These are phyloP conservation scores for Archivesica marissinica DNA, from an alignment of 1,140 invertebrate genomes.

Conservation along the genomic window DNA sequence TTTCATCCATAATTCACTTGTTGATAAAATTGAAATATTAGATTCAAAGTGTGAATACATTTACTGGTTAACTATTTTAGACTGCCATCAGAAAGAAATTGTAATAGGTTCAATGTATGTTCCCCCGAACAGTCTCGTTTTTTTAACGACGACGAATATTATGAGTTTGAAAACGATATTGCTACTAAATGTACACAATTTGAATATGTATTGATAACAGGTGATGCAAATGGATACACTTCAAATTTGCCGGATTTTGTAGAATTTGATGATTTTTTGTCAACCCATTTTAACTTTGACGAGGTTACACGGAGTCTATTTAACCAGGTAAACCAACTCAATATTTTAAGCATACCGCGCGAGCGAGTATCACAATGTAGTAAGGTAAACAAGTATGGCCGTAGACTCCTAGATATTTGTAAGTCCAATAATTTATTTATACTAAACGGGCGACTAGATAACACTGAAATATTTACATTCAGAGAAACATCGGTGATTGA, in stretches of 20 bases:
- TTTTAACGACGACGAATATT: constrained; percentile 3
- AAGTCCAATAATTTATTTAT: too few relatives aligned
- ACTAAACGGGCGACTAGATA: too few relatives aligned
- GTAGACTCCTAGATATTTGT: too few relatives aligned
- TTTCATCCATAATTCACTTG: background rate
- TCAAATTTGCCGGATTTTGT: background rate
- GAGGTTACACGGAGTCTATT: too few relatives aligned
- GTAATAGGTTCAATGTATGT: background rate
- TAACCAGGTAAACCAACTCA: too few relatives aligned
- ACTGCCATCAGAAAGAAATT: background rate
- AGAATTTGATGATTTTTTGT: constrained; percentile 12
- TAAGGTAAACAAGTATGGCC: too few relatives aligned
- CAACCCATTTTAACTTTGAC: background rate
- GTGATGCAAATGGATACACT: background rate
- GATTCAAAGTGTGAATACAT: constrained; percentile 2
- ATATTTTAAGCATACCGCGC: too few relatives aligned
- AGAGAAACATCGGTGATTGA: too few relatives aligned
- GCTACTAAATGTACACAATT: background rate
- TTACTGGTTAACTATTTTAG: background rate
- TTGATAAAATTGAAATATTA: background rate
- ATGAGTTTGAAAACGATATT: background rate
- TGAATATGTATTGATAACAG: background rate
- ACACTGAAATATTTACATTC: too few relatives aligned
- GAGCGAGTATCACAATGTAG: too few relatives aligned
- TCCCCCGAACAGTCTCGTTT: constrained; percentile 15